Conservation (phyloP, 2,888 invertebrate species). For the Lutraria lutraria region DNA sequence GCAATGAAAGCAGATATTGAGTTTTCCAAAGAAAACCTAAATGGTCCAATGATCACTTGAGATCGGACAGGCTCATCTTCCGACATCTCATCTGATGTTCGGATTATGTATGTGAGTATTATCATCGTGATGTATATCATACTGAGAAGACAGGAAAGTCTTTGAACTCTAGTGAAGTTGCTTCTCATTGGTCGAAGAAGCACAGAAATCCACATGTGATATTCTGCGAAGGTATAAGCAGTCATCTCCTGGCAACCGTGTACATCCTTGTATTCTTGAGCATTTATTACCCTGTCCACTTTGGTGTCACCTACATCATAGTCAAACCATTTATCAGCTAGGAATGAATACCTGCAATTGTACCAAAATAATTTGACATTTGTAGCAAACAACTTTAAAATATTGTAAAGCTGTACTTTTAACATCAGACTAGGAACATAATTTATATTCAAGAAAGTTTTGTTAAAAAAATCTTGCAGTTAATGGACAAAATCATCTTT, state of each 20-base stretch:
- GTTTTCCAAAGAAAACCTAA: slow-evolving; percentile 75
- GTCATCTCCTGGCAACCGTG: slow-evolving; percentile 86
- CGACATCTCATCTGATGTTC: slow-evolving; percentile 53
- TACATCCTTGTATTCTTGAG: slow-evolving; percentile 84
- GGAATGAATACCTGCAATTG: slow-evolving; percentile 77
- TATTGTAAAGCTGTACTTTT: not conserved
- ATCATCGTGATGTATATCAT: slow-evolving; percentile 79
- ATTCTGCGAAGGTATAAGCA: slow-evolving; percentile 85
- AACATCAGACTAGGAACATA: no score
- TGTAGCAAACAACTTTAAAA: not conserved
- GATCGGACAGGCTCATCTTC: slow-evolving; percentile 58
- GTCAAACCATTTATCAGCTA: slow-evolving; percentile 86
- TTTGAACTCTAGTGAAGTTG: slow-evolving; percentile 86
- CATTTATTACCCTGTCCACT: slow-evolving; percentile 86
- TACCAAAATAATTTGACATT: not conserved
- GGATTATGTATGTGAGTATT: slow-evolving; percentile 75
- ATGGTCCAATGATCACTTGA: slow-evolving; percentile 70
- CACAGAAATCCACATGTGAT: slow-evolving; percentile 87
- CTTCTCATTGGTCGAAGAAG: slow-evolving; percentile 86
- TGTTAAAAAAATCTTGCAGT: no score
- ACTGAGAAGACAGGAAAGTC: slow-evolving; percentile 77
- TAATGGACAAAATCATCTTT: no score
- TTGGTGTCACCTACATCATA: slow-evolving; percentile 86
- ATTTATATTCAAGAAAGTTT: no score
- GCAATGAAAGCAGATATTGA: slow-evolving; percentile 73